These are phyloP conservation scores for Papilio machaon DNA, from an alignment of 1,140 invertebrate species.

Conservation along the genomic window DNA sequence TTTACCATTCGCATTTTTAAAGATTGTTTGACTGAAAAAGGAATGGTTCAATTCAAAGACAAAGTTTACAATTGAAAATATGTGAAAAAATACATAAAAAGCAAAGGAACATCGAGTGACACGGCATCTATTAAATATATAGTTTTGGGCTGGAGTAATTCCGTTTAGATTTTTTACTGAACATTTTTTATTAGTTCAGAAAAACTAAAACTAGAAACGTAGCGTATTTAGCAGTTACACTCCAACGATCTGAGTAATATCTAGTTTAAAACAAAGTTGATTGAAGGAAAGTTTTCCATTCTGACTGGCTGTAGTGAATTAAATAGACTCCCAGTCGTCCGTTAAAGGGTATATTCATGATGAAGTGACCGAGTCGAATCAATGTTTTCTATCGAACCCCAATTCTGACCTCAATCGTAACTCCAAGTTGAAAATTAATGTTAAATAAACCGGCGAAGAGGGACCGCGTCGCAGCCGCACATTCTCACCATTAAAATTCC, in stretches of 20 bases:
- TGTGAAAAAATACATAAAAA: too few relatives aligned
- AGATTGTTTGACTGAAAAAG: too few relatives aligned
- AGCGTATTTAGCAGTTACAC: neutral
- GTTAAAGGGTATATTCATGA: neutral
- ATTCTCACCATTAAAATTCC: conserved; percentile 77
- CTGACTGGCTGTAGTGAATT: neutral
- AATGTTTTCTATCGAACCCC: conserved; percentile 48
- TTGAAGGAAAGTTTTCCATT: neutral
- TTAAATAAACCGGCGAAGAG: conserved; percentile 68
- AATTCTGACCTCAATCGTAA: conserved; percentile 44
- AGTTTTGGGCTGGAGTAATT: too few relatives aligned
- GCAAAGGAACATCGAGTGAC: too few relatives aligned
- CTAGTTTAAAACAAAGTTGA: neutral
- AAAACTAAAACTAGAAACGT: neutral
- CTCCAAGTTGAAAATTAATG: conserved; percentile 60
- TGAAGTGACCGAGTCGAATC: conserved; percentile 32
- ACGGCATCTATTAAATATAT: too few relatives aligned
- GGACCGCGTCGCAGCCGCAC: conserved; percentile 48
- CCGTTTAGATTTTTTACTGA: too few relatives aligned
- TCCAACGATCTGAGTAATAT: neutral
- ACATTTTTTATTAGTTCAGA: too few relatives aligned
- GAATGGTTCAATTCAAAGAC: too few relatives aligned
- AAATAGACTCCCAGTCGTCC: neutral
- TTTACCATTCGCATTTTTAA: too few relatives aligned
- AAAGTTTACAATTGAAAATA: too few relatives aligned